A percentile compares a stretch with the other conserved stretches of the same genome.
phyloP scores from a whole-genome alignment of 1,140 invertebrate species.

The Aphidius ervi region DNA sequence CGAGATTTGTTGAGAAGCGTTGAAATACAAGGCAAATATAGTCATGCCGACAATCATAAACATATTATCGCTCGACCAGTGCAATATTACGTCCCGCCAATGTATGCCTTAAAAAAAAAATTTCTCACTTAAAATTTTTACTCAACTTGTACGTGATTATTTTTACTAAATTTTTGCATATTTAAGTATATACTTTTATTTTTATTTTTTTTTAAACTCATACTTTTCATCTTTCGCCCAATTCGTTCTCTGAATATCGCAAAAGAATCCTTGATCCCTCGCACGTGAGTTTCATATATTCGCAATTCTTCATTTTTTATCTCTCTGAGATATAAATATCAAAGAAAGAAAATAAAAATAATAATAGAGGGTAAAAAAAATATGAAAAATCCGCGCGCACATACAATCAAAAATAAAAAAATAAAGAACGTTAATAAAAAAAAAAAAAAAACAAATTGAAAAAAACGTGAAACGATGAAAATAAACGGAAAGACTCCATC shows the following conservation, averaged over 20 bases:
- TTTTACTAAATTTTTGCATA: slow-evolving; percentile 6
- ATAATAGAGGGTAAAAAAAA: background rate
- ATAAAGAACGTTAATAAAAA: background rate
- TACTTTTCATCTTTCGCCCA: too few relatives aligned
- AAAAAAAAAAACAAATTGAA: background rate
- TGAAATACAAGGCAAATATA: slow-evolving; percentile 32
- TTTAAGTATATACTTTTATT: background rate
- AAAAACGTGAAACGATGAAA: background rate
- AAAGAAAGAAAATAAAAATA: background rate
- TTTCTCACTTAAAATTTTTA: slow-evolving; percentile 19
- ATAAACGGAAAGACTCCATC: slow-evolving; percentile 18
- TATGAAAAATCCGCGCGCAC: background rate
- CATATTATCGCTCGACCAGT: slow-evolving; percentile 44
- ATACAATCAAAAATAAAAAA: background rate
- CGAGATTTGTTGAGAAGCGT: slow-evolving; percentile 23
- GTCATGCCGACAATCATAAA: slow-evolving; percentile 46
- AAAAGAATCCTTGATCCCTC: too few relatives aligned
- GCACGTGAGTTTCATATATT: too few relatives aligned
- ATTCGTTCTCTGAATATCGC: too few relatives aligned
- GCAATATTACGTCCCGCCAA: slow-evolving; percentile 40
- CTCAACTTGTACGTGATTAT: slow-evolving; percentile 18
- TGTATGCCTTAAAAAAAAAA: slow-evolving; percentile 35
- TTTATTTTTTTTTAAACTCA: background rate
- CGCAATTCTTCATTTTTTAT: too few relatives aligned
- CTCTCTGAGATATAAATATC: too few relatives aligned